A percentile compares a stretch with the other conserved stretches of the same genome.
Evolutionary conservation across 1,140 invertebrate genomes (phyloP).

Genomic region (Saccostrea glomerata): DNA sequence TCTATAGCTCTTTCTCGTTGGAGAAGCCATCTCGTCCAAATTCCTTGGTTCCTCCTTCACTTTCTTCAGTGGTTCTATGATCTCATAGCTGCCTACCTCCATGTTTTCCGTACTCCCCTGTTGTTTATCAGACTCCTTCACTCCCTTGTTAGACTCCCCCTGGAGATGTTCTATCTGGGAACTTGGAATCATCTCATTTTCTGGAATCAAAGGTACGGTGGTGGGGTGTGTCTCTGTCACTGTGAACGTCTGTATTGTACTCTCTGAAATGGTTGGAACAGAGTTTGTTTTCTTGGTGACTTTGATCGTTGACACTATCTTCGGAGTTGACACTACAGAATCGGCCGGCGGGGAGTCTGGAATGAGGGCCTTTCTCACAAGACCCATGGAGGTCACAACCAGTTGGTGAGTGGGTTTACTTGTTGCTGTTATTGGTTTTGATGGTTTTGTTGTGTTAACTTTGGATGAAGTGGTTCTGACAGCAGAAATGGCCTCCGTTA

Average conservation of each 20-base stretch:
- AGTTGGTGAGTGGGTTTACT: neutral
- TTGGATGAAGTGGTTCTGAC: neutral
- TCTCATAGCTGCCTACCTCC: slow-evolving; percentile 21
- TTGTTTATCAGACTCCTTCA: neutral
- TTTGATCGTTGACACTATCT: neutral
- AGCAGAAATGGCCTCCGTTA: neutral
- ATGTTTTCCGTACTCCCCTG: neutral
- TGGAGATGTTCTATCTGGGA: neutral
- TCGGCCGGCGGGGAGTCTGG: neutral
- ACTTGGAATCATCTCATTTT: slow-evolving; percentile 4
- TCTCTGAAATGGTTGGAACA: neutral
- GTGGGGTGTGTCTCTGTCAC: neutral
- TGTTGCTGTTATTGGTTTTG: neutral
- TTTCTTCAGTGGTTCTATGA: neutral
- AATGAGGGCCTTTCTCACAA: slow-evolving; percentile 7
- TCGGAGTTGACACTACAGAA: neutral
- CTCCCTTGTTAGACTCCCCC: neutral
- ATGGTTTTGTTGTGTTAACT: neutral
- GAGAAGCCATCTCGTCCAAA: neutral
- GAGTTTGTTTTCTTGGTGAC: neutral
- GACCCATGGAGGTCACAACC: slow-evolving; percentile 33
- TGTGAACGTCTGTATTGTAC: neutral
- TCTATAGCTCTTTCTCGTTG: neutral
- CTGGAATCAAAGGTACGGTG: neutral
- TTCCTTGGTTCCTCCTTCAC: neutral